Conservation (phyloP, 1,140 invertebrate species). For the Drosophila elegans region DNA sequence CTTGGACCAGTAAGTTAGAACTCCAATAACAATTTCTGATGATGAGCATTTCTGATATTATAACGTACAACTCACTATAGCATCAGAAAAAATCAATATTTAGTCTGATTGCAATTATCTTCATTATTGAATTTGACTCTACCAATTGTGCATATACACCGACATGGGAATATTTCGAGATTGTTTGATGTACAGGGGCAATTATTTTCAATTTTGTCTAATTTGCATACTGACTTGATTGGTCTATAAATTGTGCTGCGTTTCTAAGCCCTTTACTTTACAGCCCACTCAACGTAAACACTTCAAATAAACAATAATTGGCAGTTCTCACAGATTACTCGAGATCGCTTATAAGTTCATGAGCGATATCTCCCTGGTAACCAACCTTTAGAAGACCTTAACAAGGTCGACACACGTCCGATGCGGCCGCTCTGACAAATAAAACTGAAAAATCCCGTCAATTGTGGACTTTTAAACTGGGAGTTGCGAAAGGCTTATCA, state of each 20-base stretch:
- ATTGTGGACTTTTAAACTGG: background rate
- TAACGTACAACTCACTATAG: background rate
- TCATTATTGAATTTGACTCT: constrained; percentile 8
- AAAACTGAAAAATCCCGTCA: constrained; percentile 32
- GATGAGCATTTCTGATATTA: too few relatives aligned
- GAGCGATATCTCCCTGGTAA: constrained; percentile 1
- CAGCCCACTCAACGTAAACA: background rate
- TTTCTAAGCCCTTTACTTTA: constrained; percentile 1
- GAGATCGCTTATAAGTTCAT: background rate
- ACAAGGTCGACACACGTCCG: constrained; percentile 29
- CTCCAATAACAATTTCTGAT: too few relatives aligned
- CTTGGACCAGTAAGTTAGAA: too few relatives aligned
- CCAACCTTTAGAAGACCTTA: constrained; percentile 17
- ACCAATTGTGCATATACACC: background rate
- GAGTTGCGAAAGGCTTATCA: constrained; percentile 51
- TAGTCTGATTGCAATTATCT: background rate
- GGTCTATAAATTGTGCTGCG: constrained; percentile 8
- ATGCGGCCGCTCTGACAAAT: constrained; percentile 5
- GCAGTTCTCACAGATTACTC: background rate
- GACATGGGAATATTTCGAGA: constrained; percentile 1
- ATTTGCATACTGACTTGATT: constrained; percentile 23
- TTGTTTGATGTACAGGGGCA: constrained; percentile 6
- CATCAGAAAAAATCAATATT: background rate
- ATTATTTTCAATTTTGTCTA: constrained; percentile 28
- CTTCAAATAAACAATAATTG: background rate